Base-by-base conservation (phyloP, 2,888 invertebrate species). In the Argyra leucocephala region DNA sequence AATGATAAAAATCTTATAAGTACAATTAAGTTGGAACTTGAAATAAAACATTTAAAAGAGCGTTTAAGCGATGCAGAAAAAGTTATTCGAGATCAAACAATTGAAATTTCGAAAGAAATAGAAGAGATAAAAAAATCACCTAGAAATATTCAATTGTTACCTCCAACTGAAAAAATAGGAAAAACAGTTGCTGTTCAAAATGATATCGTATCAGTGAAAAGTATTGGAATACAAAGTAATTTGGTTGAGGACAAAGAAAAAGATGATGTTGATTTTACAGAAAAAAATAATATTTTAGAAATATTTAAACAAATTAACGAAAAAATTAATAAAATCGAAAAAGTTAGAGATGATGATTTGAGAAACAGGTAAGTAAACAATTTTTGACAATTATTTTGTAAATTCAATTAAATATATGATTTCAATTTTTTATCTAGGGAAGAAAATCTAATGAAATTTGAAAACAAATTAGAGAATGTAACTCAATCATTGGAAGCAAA, bases 41-140 rank as follows among this genome's bases (percentile, higher is more conserved):
- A 87, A 74, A 85, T 87, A 57, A 86, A 86, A 72, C 83, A 83
- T 57, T 73, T 87, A 10, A 87, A 86, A 71, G 85, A 86, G 69
- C 79, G 85, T 23, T 73, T 87, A 1, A 86, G 85, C 73, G 80
- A 79, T 61, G 83, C 86, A 0, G 86, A 86, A 71, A 82, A 81
- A 67, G 78, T 83, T 10, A 82, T 86, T 64, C 76, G 73, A 64
- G 73, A 76, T 22, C 2, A 71, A 68, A 48, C 48, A 48, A 18
- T 48, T 48, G 48, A 48, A 48, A 48, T 48, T 0, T 66, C 67
- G 3, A 65, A n/a, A 23, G 57, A 66, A 62, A 59, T 24, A 36
- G n/a, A 15, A 10, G 65, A 65, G 23, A 60, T 23, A n/a, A 61
- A 12, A 48, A 1, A 1, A 48, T 18, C 48, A 48, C 48, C 48